Conservation (phyloP, 2,113 vertebrate genomes). For the Numenius arquata region DNA sequence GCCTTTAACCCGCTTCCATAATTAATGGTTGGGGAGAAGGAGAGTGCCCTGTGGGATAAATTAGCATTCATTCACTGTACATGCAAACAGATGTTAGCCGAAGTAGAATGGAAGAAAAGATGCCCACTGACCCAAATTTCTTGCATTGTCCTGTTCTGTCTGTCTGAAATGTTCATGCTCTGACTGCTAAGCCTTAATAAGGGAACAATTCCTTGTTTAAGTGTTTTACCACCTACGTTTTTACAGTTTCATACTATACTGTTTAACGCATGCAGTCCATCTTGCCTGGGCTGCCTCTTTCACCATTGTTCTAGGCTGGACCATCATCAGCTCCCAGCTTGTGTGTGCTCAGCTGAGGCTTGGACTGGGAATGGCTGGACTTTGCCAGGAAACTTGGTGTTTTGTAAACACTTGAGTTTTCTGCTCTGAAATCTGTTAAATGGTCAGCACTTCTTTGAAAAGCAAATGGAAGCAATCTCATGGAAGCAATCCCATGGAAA, state of each 20-base stretch:
- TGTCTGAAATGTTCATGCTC: background rate
- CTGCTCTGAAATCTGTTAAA: background rate
- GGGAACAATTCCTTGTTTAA: background rate
- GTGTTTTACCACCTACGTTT: background rate
- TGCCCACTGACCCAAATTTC: constrained; percentile 35
- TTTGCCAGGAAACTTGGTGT: constrained; percentile 25
- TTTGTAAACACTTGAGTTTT: constrained; percentile 29
- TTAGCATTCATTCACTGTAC: background rate
- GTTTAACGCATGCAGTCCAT: background rate
- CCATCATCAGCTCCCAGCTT: background rate
- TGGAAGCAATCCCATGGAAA: background rate
- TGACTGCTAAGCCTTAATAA: background rate
- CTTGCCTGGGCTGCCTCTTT: background rate
- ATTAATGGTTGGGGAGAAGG: constrained; percentile 16
- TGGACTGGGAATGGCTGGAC: background rate
- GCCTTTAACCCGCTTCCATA: constrained; percentile 26
- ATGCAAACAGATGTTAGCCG: background rate
- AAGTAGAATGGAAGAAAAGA: background rate
- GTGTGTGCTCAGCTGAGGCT: background rate
- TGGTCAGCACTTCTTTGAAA: constrained; percentile 23
- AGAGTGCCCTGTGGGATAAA: background rate
- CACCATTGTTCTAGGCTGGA: background rate
- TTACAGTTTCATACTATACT: background rate
- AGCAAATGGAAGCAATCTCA: constrained; percentile 4
- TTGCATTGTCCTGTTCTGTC: background rate